Evolutionary conservation across 1,140 invertebrate species (phyloP).

Genomic region (Hestina assimilis): DNA sequence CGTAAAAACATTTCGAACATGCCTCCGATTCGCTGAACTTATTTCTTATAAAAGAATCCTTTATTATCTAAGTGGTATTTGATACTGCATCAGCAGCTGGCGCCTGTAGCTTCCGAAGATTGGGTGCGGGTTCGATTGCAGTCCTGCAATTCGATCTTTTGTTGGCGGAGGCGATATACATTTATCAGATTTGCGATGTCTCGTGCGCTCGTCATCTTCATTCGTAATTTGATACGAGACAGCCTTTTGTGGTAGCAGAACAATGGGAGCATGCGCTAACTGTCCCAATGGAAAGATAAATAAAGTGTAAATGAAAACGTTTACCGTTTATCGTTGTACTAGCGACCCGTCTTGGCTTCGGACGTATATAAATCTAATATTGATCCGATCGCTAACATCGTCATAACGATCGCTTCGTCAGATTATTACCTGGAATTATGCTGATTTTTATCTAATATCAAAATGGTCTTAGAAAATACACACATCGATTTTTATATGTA

Average conservation of each 20-base stretch:
- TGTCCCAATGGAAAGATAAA: slow-evolving; percentile 24
- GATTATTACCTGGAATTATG: no score
- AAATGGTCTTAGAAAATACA: no score
- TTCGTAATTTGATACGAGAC: slow-evolving; percentile 50
- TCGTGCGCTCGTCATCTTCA: slow-evolving; percentile 61
- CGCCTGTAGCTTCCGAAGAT: slow-evolving; percentile 67
- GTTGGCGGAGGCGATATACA: slow-evolving; percentile 67
- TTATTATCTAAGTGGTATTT: slow-evolving; percentile 60
- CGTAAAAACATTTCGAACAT: slow-evolving; percentile 63
- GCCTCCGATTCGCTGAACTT: slow-evolving; percentile 57
- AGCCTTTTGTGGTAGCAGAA: slow-evolving; percentile 58
- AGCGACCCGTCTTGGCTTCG: no score
- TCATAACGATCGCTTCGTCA: no score
- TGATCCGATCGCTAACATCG: no score
- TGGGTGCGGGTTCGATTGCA: slow-evolving; percentile 55
- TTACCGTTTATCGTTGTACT: neutral
- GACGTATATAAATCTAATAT: no score
- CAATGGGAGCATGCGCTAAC: slow-evolving; percentile 50
- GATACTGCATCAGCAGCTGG: slow-evolving; percentile 62
- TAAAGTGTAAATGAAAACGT: slow-evolving; percentile 7
- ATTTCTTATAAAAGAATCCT: slow-evolving; percentile 68
- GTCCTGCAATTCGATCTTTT: slow-evolving; percentile 66
- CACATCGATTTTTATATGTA: no score
- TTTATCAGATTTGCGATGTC: slow-evolving; percentile 64
- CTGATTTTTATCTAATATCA: no score